A percentile compares a stretch with the other conserved stretches of the same genome.
Conservation (phyloP, 2,113 vertebrate species). For the Porphyrio hochstetteri region DNA sequence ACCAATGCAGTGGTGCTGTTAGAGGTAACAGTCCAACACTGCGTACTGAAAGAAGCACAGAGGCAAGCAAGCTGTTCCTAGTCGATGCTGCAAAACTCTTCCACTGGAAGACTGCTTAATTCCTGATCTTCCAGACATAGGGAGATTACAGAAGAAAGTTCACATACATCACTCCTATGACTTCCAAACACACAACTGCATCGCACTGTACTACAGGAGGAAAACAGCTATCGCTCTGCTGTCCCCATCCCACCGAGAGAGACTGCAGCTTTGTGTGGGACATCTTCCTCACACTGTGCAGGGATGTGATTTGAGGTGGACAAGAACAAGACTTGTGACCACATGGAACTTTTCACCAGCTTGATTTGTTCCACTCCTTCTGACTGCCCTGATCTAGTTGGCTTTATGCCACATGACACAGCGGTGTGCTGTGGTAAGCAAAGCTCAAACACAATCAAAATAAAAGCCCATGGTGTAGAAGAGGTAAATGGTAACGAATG, state of each 20-base stretch:
- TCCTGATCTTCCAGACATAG: neutral
- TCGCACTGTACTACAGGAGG: neutral
- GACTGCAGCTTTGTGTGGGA: neutral
- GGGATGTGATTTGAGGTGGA: neutral
- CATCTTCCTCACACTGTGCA: neutral
- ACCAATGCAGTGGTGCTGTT: neutral
- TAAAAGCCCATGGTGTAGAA: neutral
- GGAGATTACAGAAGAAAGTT: neutral
- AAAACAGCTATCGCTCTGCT: neutral
- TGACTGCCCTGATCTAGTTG: neutral
- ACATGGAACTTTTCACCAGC: neutral
- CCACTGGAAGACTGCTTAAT: neutral
- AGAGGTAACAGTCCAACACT: neutral
- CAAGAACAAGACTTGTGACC: neutral
- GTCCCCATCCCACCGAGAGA: neutral
- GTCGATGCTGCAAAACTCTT: neutral
- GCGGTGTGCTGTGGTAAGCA: neutral
- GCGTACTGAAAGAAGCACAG: neutral
- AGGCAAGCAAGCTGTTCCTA: neutral
- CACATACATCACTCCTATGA: neutral
- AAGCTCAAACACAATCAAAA: neutral
- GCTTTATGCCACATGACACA: neutral
- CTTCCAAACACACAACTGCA: neutral
- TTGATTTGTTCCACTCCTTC: neutral
- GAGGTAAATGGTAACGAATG: neutral